Evolutionary conservation across 2,113 vertebrate genomes (phyloP).

Genomic region (Planiliza haematocheilus): DNA sequence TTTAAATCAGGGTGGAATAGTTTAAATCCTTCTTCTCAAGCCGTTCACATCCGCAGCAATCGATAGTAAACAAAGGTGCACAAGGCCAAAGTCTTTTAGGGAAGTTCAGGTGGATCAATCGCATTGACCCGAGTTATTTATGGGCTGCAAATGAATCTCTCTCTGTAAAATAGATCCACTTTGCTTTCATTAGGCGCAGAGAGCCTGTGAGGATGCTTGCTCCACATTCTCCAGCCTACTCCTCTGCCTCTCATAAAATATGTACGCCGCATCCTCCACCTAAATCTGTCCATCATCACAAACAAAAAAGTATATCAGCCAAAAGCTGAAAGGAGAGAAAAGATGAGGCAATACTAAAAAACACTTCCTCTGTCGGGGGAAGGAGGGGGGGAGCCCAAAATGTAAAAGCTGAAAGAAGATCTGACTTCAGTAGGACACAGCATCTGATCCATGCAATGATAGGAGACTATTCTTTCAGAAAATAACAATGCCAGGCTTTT

Average conservation of each 20-base stretch:
- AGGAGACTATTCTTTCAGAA: neutral
- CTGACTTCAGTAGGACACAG: neutral
- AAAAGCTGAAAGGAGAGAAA: neutral
- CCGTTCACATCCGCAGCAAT: constrained; percentile 9
- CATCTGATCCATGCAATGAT: constrained; percentile 1
- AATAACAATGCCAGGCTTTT: neutral
- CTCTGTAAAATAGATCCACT: constrained; percentile 1
- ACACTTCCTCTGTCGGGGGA: neutral
- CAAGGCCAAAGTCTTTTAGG: neutral
- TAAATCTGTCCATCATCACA: too few species aligned
- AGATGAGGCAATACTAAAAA: neutral
- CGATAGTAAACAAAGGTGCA: constrained; percentile 21
- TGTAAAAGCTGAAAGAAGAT: neutral
- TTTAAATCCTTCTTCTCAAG: constrained; percentile 13
- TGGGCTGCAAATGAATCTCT: neutral
- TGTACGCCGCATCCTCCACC: neutral
- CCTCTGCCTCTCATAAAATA: neutral
- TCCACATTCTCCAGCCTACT: too few species aligned
- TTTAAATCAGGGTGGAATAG: constrained; percentile 18
- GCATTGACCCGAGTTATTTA: constrained; percentile 1
- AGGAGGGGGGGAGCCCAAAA: neutral
- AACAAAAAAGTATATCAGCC: neutral
- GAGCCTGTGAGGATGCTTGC: neutral
- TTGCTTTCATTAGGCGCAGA: neutral
- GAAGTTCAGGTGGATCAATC: constrained; percentile 8